Evolutionary conservation across 2,113 vertebrate species (phyloP).

Genomic region (Crypturellus undulatus): DNA sequence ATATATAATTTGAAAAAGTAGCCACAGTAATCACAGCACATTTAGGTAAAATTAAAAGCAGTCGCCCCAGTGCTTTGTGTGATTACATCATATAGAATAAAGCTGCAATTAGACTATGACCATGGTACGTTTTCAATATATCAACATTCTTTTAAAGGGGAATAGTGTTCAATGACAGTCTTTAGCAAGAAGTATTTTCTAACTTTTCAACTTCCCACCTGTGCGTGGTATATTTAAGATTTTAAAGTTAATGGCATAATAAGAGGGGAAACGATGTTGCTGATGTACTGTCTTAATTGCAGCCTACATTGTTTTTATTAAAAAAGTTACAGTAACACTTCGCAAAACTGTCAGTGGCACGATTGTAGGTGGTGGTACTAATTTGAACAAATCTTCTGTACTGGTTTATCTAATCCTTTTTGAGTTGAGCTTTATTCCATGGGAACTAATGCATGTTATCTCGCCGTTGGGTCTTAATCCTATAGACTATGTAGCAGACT

Average conservation of each 20-base stretch:
- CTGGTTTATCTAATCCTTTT: not conserved
- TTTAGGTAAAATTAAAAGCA: not conserved
- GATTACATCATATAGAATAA: not conserved
- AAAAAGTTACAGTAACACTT: conserved; percentile 1
- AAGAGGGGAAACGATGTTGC: conserved; percentile 25
- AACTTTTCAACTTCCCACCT: conserved; percentile 30
- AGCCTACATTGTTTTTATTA: conserved; percentile 12
- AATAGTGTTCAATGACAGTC: not conserved
- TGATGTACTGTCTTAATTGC: conserved; percentile 7
- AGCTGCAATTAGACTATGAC: not conserved
- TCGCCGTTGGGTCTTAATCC: not conserved
- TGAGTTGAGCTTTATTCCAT: not conserved
- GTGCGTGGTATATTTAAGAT: conserved; percentile 3
- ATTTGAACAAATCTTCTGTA: not conserved
- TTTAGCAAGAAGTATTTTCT: not conserved
- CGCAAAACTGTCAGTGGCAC: not conserved
- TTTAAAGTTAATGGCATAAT: conserved; percentile 35
- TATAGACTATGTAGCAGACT: no score
- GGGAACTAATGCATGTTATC: not conserved
- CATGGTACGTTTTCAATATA: not conserved
- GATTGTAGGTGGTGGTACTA: not conserved
- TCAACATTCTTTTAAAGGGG: not conserved
- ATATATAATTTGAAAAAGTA: not conserved
- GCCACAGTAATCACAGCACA: not conserved
- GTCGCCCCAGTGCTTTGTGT: no score